Conservation (phyloP, 1,140 invertebrate species). For the Anthonomus grandis region DNA sequence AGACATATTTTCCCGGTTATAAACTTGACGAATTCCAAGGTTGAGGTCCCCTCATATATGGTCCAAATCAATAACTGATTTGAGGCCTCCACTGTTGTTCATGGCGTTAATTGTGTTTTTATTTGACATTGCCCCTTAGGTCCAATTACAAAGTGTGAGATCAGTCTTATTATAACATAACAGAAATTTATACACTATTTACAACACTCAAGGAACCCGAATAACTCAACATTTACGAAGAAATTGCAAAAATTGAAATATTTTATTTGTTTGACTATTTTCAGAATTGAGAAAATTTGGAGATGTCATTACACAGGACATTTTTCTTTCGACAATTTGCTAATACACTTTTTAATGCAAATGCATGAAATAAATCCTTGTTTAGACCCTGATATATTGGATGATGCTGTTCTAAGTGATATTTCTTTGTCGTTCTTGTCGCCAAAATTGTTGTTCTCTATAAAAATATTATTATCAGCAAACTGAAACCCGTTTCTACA, state of each 20-base stretch:
- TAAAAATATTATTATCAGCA: no score
- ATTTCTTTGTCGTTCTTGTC: no score
- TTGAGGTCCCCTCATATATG: constrained; percentile 95
- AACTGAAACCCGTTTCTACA: no score
- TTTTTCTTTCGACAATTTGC: no score
- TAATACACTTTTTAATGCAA: no score
- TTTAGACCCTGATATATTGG: no score
- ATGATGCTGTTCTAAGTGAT: no score
- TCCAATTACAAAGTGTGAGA: constrained; percentile 1
- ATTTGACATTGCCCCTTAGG: constrained; percentile 31
- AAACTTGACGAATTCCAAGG: constrained; percentile 91
- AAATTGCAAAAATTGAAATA: constrained; percentile 17
- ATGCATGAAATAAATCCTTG: no score
- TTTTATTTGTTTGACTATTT: constrained; percentile 27
- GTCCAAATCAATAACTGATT: constrained; percentile 79
- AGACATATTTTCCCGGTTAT: constrained; percentile 77
- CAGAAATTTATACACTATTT: constrained; percentile 36
- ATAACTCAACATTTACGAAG: constrained; percentile 40
- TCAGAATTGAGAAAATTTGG: constrained; percentile 23
- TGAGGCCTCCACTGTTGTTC: constrained; percentile 60
- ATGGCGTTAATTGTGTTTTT: constrained; percentile 30
- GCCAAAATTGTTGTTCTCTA: no score
- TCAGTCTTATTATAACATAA: constrained; percentile 39
- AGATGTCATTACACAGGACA: no score
- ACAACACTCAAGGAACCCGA: constrained; percentile 30